Evolutionary conservation across 2,113 vertebrate species (phyloP).

Genomic region (Aix galericulata): DNA sequence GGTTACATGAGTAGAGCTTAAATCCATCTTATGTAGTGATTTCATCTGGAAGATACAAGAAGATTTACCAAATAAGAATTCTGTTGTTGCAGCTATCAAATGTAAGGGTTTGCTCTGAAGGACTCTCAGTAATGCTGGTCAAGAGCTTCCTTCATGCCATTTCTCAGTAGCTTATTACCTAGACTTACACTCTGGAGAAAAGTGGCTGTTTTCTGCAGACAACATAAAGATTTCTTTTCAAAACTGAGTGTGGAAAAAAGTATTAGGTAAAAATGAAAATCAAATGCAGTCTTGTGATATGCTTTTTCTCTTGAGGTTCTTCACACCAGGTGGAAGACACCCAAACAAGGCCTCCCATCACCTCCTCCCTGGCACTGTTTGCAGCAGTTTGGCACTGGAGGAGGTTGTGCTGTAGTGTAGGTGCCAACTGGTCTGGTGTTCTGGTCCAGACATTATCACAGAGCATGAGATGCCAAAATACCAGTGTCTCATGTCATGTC

Average conservation of each 20-base stretch:
- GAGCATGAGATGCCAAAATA: not conserved
- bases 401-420: not conserved
- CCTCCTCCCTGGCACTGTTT: not conserved
- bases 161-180: not conserved
- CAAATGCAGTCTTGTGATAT: not conserved
- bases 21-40: not conserved
- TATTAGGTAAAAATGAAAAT: not conserved
- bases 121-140: not conserved
- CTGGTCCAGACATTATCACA: not conserved
- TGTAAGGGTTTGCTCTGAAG: not conserved
- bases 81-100: not conserved
- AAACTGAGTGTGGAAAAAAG: not conserved
- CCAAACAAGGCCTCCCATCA: not conserved
- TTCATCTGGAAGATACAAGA: not conserved
- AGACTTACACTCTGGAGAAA: not conserved
- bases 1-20: not conserved
- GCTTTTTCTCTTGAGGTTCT: not conserved
- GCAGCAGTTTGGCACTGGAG: not conserved
- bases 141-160: not conserved
- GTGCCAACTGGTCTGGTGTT: not conserved
- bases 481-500: not conserved
- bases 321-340: not conserved
- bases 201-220: not conserved
- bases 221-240: not conserved
- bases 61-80: not conserved